A percentile compares a stretch with the other conserved stretches of the same genome.
Evolutionary conservation across 1,140 invertebrate genomes (phyloP).

Genomic region (Pogonomyrmex californicus): DNA sequence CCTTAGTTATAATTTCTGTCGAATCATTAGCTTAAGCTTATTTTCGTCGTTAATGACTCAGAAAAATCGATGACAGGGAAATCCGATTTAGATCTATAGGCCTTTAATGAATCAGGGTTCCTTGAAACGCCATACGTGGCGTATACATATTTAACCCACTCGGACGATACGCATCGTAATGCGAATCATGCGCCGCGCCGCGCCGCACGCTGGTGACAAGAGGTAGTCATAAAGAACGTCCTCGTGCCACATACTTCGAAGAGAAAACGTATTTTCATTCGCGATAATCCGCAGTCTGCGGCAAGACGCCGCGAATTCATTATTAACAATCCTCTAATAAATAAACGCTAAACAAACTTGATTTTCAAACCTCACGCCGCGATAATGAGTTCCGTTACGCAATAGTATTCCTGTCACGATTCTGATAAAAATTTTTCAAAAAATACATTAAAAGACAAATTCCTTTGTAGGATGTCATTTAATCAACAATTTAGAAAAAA

Average conservation of each 20-base stretch:
- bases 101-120: conserved; percentile 51
- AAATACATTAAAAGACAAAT: background rate
- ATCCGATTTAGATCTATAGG: conserved; percentile 19
- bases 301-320: conserved; percentile 20
- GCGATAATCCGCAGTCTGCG: conserved; percentile 39
- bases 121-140: conserved; percentile 9
- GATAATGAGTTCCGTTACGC: background rate
- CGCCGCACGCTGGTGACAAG: conserved; percentile 65
- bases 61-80: conserved; percentile 14
- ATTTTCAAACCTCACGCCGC: background rate
- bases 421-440: background rate
- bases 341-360: conserved; percentile 5
- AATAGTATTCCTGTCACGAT: conserved; percentile 1
- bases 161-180: conserved; percentile 56
- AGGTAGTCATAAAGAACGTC: conserved; percentile 71
- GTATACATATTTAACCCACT: conserved; percentile 33
- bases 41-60: background rate
- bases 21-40: background rate
- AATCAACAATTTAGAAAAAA: conserved; percentile 29
- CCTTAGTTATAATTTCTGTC: background rate
- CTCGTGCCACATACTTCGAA: conserved; percentile 71
- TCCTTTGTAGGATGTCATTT: background rate
- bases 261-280: conserved; percentile 70
- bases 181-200: conserved; percentile 52
- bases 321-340: conserved; percentile 52